A percentile compares a stretch with the other conserved stretches of the same genome.
Conservation (phyloP, 2,888 invertebrate genomes). For the Zaprionus lineosus region DNA sequence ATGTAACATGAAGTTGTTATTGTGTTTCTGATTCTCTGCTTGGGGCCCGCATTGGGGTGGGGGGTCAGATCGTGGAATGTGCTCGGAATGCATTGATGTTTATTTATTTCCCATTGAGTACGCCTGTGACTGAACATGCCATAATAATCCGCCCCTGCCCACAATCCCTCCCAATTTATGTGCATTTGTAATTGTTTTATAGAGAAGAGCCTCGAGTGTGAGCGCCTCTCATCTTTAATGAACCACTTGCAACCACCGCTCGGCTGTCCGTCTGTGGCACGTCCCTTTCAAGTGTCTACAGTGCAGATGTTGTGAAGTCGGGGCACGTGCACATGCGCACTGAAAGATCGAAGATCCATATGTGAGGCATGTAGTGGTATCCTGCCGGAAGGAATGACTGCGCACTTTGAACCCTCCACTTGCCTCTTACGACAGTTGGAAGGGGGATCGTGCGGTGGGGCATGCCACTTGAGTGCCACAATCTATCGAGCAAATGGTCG, state of each 20-base stretch:
- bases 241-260: slow-evolving; percentile 46
- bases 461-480: slow-evolving; percentile 27
- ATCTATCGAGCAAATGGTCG: slow-evolving; percentile 35
- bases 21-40: no score
- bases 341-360: slow-evolving; percentile 37
- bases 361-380: slow-evolving; percentile 20
- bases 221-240: slow-evolving; percentile 66
- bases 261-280: no score
- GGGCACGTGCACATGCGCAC: slow-evolving; percentile 71
- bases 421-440: neutral
- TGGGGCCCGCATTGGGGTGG: no score
- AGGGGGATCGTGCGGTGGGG: slow-evolving; percentile 3
- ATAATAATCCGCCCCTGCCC: slow-evolving; percentile 44
- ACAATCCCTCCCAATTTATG: slow-evolving; percentile 57
- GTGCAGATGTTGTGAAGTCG: slow-evolving; percentile 47
- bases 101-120: slow-evolving; percentile 37
- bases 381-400: slow-evolving; percentile 51
- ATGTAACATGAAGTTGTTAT: no score
- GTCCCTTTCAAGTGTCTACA: slow-evolving; percentile 21
- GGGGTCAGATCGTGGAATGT: no score
- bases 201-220: slow-evolving; percentile 32
- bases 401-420: slow-evolving; percentile 29
- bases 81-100: slow-evolving; percentile 20
- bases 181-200: slow-evolving; percentile 69
- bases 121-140: slow-evolving; percentile 35